A percentile compares a stretch with the other conserved stretches of the same genome.
These are phyloP conservation scores for Crematogaster levior DNA, from an alignment of 2,888 invertebrate species.

Conservation along the genomic window DNA sequence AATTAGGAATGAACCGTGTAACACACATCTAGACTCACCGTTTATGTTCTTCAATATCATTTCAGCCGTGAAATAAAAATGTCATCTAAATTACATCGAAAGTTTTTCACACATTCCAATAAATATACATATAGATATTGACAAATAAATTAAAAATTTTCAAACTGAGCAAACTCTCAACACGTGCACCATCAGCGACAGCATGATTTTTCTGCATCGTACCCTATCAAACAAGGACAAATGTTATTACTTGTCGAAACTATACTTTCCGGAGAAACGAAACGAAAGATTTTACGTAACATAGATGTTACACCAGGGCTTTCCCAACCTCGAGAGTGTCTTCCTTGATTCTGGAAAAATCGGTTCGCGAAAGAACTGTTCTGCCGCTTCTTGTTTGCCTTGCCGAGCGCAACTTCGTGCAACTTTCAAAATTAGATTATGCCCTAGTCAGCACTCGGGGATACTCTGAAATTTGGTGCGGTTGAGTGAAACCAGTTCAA, in stretches of 20 bases:
- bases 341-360: constrained; percentile 47
- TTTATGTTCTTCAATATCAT: constrained; percentile 21
- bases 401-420: constrained; percentile 42
- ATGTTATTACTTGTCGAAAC: constrained; percentile 1
- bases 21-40: background rate
- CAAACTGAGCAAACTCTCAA: background rate
- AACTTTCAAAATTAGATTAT: constrained; percentile 54
- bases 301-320: constrained; percentile 33
- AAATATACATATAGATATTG: background rate
- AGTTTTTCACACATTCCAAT: constrained; percentile 1
- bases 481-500: constrained; percentile 51
- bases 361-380: constrained; percentile 49
- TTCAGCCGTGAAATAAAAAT: background rate
- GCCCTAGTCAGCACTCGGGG: constrained; percentile 48
- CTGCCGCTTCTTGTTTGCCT: constrained; percentile 43
- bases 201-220: constrained; percentile 1
- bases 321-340: constrained; percentile 21
- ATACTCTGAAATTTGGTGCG: constrained; percentile 50
- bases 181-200: background rate
- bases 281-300: constrained; percentile 41
- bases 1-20: constrained; percentile 65
- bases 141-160: background rate
- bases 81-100: background rate
- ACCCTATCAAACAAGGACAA: background rate
- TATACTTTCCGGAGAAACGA: constrained; percentile 15